Conservation (phyloP, 2,888 invertebrate genomes). For the Onthophagus sagittarius region DNA sequence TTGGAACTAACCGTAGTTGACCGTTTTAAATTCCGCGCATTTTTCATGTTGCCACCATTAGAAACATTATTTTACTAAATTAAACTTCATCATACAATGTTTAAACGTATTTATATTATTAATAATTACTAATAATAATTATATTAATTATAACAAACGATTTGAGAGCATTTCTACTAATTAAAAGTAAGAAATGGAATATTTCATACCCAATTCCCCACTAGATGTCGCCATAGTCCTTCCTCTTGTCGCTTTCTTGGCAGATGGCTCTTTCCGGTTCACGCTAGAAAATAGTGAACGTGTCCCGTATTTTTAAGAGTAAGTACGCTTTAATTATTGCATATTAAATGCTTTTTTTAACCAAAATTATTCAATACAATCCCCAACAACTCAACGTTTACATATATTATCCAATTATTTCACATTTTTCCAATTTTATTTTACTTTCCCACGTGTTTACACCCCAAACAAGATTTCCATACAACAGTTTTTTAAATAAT, state of each 20-base stretch:
- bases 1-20: no score
- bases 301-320: constrained; percentile 25
- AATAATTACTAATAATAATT: neutral
- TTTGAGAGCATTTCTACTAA: neutral
- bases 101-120: neutral
- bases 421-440: neutral
- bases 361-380: neutral
- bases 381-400: neutral
- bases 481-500: neutral
- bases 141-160: neutral
- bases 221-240: constrained; percentile 22
- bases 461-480: no score
- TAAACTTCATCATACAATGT: neutral
- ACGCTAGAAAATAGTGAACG: constrained; percentile 43
- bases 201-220: neutral
- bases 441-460: constrained; percentile 13
- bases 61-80: no score
- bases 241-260: constrained; percentile 26
- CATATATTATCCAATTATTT: neutral
- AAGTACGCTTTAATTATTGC: neutral
- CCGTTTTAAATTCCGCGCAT: no score
- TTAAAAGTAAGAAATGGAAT: neutral
- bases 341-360: neutral
- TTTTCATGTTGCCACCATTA: no score
- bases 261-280: constrained; percentile 51